Percentiles rank a stretch among this genome's conserved stretches.
phyloP scores from a whole-genome alignment of 2,888 invertebrate species.

The Drosophila buzzatii region DNA sequence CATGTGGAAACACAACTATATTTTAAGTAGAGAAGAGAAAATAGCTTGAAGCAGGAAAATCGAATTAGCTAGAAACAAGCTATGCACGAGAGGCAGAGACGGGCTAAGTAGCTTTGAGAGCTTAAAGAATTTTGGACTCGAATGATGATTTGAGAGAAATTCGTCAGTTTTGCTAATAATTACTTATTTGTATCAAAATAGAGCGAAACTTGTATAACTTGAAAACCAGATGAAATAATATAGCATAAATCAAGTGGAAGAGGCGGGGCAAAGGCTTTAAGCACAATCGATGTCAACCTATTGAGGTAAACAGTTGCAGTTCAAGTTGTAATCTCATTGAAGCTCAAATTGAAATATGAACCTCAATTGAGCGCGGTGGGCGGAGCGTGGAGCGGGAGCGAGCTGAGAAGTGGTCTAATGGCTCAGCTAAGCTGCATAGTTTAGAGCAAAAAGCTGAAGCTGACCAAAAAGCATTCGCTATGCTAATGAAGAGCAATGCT shows the following conservation, averaged over 20 bases:
- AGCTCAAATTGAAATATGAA: conserved; percentile 24
- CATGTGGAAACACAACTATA: too few species aligned
- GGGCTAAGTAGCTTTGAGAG: too few species aligned
- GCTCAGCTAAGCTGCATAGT: conserved; percentile 43
- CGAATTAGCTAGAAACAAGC: too few species aligned
- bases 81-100: too few species aligned
- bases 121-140: too few species aligned
- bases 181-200: too few species aligned
- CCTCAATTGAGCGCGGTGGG: neutral
- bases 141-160: too few species aligned
- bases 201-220: too few species aligned
- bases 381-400: neutral
- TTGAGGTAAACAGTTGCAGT: neutral
- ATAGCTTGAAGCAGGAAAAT: too few species aligned
- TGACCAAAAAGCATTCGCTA: conserved; percentile 27
- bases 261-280: neutral
- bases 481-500: conserved; percentile 50
- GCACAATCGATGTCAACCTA: neutral
- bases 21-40: too few species aligned
- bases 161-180: too few species aligned
- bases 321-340: conserved; percentile 14
- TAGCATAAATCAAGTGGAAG: neutral
- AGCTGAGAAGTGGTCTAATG: conserved; percentile 46
- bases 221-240: too few species aligned
- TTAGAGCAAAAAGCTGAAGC: conserved; percentile 17